Conservation (phyloP, 2,113 vertebrate genomes). For the Elephantulus edwardii region DNA sequence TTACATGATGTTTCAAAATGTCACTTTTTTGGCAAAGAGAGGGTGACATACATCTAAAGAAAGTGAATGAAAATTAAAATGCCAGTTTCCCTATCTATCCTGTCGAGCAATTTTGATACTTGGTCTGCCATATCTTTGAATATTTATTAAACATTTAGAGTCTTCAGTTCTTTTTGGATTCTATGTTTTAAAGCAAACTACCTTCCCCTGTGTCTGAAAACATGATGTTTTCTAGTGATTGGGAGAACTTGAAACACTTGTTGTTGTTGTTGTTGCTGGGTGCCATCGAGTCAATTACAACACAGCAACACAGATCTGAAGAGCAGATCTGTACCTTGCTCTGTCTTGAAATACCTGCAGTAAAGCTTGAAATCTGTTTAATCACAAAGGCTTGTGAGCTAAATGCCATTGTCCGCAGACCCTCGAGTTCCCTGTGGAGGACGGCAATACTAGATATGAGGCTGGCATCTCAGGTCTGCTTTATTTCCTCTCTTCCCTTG, state of each 20-base stretch:
- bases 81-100: background rate
- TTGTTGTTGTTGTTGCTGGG: too few species aligned
- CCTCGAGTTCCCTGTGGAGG: background rate
- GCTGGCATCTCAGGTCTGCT: background rate
- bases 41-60: background rate
- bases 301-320: too few species aligned
- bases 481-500: background rate
- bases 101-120: background rate
- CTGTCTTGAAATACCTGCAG: background rate
- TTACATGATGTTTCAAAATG: constrained; percentile 52
- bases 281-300: too few species aligned
- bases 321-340: too few species aligned
- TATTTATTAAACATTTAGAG: constrained; percentile 1
- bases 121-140: background rate
- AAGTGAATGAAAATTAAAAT: constrained; percentile 48
- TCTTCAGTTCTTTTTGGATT: background rate
- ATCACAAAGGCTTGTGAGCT: background rate
- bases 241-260: constrained; percentile 21
- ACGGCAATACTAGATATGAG: background rate
- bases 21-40: constrained; percentile 25
- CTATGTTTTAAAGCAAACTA: background rate
- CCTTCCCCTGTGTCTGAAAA: background rate
- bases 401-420: background rate
- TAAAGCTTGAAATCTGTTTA: constrained; percentile 20
- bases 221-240: background rate